Base-by-base conservation (phyloP, 2,797 vertebrate genomes). In the Perodicticus potto region DNA sequence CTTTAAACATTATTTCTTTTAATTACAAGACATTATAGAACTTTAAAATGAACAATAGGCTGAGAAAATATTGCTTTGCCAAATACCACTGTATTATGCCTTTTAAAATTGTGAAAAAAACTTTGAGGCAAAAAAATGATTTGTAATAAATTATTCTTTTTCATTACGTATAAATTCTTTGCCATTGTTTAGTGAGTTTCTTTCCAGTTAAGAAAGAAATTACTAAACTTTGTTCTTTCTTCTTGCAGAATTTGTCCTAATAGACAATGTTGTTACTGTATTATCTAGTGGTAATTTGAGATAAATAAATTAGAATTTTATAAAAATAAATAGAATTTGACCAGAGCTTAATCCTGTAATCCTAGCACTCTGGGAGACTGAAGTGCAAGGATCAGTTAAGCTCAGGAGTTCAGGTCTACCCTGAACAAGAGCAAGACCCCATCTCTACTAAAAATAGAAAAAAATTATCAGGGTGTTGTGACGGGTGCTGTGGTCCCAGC, bases 281-380 rank as follows among this genome's bases (percentile, higher is more conserved):
- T 81, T 74, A 85, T 77, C 43, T 96, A 76, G 0, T 90, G 8
- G n/a, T 90, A 76, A 84, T 89, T 91, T 95, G 40, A 74, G 40
- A 57, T 95, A 93, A 89, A 16, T 88, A 94, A 91, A 94, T 93
- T 89, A 91, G 29, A 93, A 82, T 88, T 93, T 40, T 95, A 1
- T 91, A 63, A 88, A 96, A 97, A 69, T 76, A 37, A 88, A 67
- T 82, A 86, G 65, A 96, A 67, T 53, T 53, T 53, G 49, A 14
- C 49, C 49, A 53, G 49, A 14, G 49, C 49, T 53, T 53, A 53
- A 14, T 53, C 49, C 49, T 53, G 4, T 53, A 53, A 53, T 16
- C 12, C 14, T 17, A 53, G 49, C 49, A 53, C 49, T 53, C 49
- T 53, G 49, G 14, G 49, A 53, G 49, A 16, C 14, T 53, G 49